Percentiles rank a stretch among this genome's conserved stretches.
Conservation (phyloP, 2,113 vertebrate genomes). For the Rhinolophus ferrumequinum region DNA sequence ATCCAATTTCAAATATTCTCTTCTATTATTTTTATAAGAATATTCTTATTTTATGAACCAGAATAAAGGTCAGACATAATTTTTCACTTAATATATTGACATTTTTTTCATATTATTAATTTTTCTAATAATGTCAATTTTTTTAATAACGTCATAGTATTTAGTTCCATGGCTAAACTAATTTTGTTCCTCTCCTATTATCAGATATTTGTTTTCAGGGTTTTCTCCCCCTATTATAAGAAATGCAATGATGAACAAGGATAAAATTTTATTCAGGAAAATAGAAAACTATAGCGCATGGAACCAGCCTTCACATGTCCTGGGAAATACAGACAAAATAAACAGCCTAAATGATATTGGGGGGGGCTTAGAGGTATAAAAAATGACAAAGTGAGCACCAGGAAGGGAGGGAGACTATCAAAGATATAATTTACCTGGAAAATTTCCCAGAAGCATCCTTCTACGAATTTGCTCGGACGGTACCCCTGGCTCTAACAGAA, state of each 20-base stretch:
- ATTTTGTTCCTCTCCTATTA: background rate
- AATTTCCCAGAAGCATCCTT: background rate
- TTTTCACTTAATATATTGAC: background rate
- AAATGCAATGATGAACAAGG: background rate
- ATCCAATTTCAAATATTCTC: background rate
- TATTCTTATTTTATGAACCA: slow-evolving; percentile 15
- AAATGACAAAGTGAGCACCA: background rate
- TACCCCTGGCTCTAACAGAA: background rate
- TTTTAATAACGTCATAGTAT: background rate
- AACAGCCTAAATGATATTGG: background rate
- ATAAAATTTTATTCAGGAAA: background rate
- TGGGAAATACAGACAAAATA: background rate
- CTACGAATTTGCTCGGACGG: background rate
- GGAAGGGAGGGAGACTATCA: background rate
- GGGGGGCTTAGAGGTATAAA: background rate
- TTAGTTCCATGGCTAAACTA: background rate
- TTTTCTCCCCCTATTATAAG: background rate
- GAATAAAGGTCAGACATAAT: background rate
- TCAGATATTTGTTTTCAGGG: background rate
- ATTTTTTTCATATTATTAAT: background rate
- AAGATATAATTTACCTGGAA: background rate
- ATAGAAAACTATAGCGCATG: background rate
- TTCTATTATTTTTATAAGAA: background rate
- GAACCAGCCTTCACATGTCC: background rate
- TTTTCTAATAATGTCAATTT: background rate